Evolutionary conservation across 1,140 invertebrate genomes (phyloP).

Genomic region (Elymnias hypermnestra): DNA sequence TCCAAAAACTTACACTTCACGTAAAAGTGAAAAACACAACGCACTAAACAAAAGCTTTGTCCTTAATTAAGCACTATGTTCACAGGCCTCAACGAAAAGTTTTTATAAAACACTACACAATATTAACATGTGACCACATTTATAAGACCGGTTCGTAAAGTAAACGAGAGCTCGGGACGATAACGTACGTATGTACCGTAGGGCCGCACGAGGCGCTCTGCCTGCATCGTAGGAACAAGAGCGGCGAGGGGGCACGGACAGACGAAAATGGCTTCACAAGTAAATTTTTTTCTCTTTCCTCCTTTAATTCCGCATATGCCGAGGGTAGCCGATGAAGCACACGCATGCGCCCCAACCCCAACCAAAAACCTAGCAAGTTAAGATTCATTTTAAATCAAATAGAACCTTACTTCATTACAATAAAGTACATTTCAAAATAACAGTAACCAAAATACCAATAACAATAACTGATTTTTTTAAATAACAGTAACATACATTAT

Average conservation of each 20-base stretch:
- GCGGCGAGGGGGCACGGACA: constrained; percentile 60
- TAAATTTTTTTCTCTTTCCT: constrained; percentile 76
- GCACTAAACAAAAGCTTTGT: constrained; percentile 15
- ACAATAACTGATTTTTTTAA: too few species aligned
- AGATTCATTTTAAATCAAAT: too few species aligned
- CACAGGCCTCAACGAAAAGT: constrained; percentile 14
- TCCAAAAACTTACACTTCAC: constrained; percentile 33
- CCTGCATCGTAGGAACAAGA: constrained; percentile 44
- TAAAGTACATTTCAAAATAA: too few species aligned
- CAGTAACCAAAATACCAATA: too few species aligned
- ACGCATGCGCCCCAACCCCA: constrained; percentile 64
- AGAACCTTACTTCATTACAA: too few species aligned
- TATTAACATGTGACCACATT: constrained; percentile 44
- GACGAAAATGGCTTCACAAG: constrained; percentile 75
- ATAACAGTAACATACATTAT: too few species aligned
- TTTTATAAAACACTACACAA: constrained; percentile 29
- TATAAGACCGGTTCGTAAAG: constrained; percentile 39
- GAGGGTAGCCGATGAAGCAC: constrained; percentile 59
- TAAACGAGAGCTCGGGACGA: constrained; percentile 20
- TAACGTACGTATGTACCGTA: constrained; percentile 34
- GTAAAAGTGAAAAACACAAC: constrained; percentile 22
- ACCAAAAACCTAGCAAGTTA: too few species aligned
- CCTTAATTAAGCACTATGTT: constrained; percentile 19
- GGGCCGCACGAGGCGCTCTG: constrained; percentile 52
- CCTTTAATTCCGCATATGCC: constrained; percentile 75